These are phyloP conservation scores for Alaudala cheleensis DNA, from an alignment of 2,113 vertebrate genomes.

Conservation along the genomic window DNA sequence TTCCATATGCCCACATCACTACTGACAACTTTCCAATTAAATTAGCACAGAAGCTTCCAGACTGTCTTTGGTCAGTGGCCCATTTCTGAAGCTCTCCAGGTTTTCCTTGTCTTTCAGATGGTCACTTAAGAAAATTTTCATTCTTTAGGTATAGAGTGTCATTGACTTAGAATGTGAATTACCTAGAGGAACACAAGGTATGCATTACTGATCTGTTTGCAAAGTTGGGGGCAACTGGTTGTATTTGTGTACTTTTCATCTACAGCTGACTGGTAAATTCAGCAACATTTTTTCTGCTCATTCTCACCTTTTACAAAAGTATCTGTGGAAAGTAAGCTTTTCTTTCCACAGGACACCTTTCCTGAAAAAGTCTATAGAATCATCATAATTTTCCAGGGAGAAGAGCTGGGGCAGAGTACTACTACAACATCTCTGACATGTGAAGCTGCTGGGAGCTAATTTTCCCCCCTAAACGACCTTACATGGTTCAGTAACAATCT, in stretches of 20 bases:
- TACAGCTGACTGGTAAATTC: background rate
- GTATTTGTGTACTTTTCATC: background rate
- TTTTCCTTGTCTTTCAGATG: background rate
- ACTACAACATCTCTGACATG: background rate
- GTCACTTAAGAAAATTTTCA: background rate
- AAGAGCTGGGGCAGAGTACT: background rate
- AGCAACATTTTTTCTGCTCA: background rate
- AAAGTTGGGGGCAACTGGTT: background rate
- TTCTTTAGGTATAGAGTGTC: background rate
- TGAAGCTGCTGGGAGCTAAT: conserved; percentile 45
- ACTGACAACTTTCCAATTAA: background rate
- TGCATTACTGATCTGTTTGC: background rate
- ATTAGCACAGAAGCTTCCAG: background rate
- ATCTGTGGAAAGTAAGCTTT: background rate
- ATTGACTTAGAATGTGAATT: background rate
- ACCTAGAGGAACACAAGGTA: background rate
- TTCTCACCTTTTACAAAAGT: background rate
- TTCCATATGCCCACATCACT: background rate
- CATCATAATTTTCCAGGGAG: background rate
- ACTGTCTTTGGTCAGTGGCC: background rate
- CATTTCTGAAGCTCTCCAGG: background rate
- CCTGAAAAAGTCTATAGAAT: background rate
- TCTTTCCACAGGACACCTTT: background rate
- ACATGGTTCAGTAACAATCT: conserved; percentile 44
- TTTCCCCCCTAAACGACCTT: conserved; percentile 20